Base-by-base conservation (phyloP, 2,888 invertebrate genomes). In the Gortyna flavago region DNA sequence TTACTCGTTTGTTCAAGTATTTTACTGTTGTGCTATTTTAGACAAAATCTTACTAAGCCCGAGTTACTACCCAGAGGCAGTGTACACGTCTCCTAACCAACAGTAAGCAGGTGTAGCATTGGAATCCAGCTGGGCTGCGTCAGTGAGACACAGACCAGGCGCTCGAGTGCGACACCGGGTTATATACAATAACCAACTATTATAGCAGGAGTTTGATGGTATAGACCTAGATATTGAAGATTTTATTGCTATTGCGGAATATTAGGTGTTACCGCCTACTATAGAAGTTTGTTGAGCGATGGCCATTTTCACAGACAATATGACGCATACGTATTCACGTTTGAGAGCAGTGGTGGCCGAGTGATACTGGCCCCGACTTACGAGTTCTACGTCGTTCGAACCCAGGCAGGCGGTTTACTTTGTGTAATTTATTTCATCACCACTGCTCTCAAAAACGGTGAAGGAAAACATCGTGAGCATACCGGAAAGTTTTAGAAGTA, bases 81-180 rank as follows among this genome's bases (percentile, higher is more conserved):
- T 83, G 72, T 79, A 21, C 6, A 83, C 0, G 38, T 21, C 13
- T 13, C 75, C 13, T 61, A 57, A 70, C 2, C 16, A 48, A 57
- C 57, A 75, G 59, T 61, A 61, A 62, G 72, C 84, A 84, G 84
- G 84, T 84, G 84, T 72, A 38, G 16, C 29, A n/a, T 57, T 16
- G 83, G 82, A 72, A 69, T 82, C 75, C 86, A 85, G 79, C 72
- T 84, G 84, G 11, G 35, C 62, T 57, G 51, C 72, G 83, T 84
- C 84, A 79, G n/a, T 29, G 62, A 64, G 84, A 84, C 64, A 66
- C 35, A 48, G 72, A 29, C 66, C 84, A 86, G 83, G 62, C 79
- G 72, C 38, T 29, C 48, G 44, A 44, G 75, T 51, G 77, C 38
- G 83, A 86, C 83, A 83, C 48, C n/a, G 57, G 68, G 68, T 69